phyloP scores from a whole-genome alignment of 2,888 invertebrate species.

The Chelonus formosanus region DNA sequence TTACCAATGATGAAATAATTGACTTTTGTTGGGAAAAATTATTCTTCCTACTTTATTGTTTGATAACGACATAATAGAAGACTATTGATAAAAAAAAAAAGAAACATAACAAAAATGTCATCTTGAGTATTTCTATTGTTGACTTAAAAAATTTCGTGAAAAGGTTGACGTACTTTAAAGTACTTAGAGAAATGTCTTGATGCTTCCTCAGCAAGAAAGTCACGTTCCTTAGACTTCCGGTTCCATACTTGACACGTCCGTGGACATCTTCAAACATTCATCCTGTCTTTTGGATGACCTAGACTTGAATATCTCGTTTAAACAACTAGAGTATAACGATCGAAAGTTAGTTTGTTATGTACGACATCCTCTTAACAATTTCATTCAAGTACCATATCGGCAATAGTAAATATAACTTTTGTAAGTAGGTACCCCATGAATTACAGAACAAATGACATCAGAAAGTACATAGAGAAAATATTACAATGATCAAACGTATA shows the following conservation, averaged over 20 bases:
- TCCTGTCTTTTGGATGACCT: constrained; percentile 24
- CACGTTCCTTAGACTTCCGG: constrained; percentile 22
- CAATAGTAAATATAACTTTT: too few relatives aligned
- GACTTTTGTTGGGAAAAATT: too few relatives aligned
- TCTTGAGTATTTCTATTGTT: background rate
- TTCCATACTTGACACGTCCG: constrained; percentile 22
- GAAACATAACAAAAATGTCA: too few relatives aligned
- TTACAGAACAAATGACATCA: too few relatives aligned
- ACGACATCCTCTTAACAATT: background rate
- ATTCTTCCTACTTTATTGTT: too few relatives aligned
- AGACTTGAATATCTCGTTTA: constrained; percentile 16
- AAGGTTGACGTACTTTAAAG: constrained; percentile 14
- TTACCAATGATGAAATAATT: too few relatives aligned
- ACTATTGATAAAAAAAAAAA: too few relatives aligned
- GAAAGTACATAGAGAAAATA: too few relatives aligned
- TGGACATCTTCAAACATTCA: constrained; percentile 22
- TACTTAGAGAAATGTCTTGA: constrained; percentile 1
- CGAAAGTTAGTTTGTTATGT: background rate
- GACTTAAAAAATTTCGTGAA: constrained; percentile 5
- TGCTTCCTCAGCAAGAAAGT: constrained; percentile 20
- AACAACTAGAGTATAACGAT: constrained; percentile 8
- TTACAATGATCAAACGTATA: too few relatives aligned
- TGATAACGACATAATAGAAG: too few relatives aligned
- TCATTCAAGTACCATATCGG: too few relatives aligned
- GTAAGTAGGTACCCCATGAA: too few relatives aligned